phyloP scores from a whole-genome alignment of 1,140 invertebrate genomes.

The Anoplolepis gracilipes region DNA sequence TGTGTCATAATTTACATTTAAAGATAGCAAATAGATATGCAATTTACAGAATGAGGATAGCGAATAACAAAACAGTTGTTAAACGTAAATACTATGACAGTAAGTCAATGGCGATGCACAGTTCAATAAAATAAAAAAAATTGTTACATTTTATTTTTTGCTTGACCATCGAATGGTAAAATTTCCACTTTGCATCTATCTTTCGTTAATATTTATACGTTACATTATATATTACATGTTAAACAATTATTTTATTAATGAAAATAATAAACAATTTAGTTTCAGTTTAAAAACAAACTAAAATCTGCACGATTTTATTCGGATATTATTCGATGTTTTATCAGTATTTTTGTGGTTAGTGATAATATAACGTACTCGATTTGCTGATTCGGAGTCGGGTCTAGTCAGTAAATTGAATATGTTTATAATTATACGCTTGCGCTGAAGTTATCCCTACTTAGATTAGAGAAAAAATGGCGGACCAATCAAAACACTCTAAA shows the following conservation, averaged over 20 bases:
- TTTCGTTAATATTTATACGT: too few relatives aligned
- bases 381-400: too few relatives aligned
- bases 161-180: background rate
- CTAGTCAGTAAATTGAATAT: too few relatives aligned
- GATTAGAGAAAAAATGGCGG: constrained; percentile 3
- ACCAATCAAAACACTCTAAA: background rate
- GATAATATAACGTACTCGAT: too few relatives aligned
- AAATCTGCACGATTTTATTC: too few relatives aligned
- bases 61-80: background rate
- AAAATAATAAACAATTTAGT: too few relatives aligned
- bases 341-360: too few relatives aligned
- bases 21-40: constrained; percentile 33
- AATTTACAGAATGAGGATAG: constrained; percentile 7
- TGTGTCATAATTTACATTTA: constrained; percentile 12
- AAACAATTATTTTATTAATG: too few relatives aligned
- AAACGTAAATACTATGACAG: constrained; percentile 5
- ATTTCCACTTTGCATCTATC: background rate
- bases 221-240: too few relatives aligned
- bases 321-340: too few relatives aligned
- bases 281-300: too few relatives aligned
- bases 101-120: constrained; percentile 9
- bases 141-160: background rate
- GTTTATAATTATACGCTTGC: background rate
- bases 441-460: background rate
- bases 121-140: constrained; percentile 7